These are phyloP conservation scores for Chloropsis hardwickii DNA, from an alignment of 2,113 vertebrate species.

Conservation along the genomic window DNA sequence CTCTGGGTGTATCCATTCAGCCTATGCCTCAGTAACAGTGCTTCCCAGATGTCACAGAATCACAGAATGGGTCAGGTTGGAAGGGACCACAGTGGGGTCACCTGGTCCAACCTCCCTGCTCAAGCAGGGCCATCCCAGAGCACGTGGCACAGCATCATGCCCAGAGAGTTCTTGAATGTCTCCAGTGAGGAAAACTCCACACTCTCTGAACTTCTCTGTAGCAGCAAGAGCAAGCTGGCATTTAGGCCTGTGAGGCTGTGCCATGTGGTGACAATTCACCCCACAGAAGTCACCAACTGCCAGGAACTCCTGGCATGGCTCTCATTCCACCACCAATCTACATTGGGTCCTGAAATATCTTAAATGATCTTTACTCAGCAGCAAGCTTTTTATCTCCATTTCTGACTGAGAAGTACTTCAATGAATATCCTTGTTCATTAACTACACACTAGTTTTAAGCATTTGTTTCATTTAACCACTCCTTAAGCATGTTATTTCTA, in stretches of 20 bases:
- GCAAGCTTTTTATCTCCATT: not conserved
- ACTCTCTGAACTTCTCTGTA: not conserved
- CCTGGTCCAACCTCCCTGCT: not conserved
- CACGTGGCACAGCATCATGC: not conserved
- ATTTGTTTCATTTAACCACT: not conserved
- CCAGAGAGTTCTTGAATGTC: rapidly evolving
- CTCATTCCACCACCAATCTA: not conserved
- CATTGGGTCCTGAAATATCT: not conserved
- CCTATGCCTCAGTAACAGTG: not conserved
- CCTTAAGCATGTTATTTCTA: not conserved
- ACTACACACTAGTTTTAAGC: not conserved
- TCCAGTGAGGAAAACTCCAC: not conserved
- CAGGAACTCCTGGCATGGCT: not conserved
- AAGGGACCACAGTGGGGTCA: not conserved
- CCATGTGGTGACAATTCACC: not conserved
- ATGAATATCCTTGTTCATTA: not conserved
- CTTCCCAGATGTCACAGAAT: not conserved
- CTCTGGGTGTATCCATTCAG: not conserved
- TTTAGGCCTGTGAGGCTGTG: not conserved
- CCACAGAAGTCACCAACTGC: not conserved
- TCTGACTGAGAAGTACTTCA: not conserved
- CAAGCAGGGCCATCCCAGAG: not conserved
- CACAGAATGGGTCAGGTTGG: no score
- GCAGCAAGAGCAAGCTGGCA: not conserved
- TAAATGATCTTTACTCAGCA: not conserved